These are phyloP conservation scores for Serinus canaria DNA, from an alignment of 2,113 vertebrate species.

Conservation along the genomic window DNA sequence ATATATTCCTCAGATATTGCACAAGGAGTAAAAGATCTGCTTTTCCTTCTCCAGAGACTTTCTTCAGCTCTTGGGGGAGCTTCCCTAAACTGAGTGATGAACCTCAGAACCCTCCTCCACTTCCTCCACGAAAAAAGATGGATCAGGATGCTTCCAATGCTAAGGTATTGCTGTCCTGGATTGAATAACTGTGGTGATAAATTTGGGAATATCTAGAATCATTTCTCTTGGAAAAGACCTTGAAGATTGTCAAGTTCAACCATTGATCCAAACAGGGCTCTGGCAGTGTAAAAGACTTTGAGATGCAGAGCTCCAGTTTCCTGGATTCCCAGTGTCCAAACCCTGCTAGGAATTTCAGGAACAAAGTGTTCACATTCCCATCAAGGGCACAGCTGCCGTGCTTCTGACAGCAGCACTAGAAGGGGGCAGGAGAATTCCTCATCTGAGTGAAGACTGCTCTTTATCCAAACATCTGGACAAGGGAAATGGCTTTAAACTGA, in stretches of 20 bases:
- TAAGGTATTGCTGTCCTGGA: constrained; percentile 50
- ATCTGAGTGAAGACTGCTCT: neutral
- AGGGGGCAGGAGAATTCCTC: neutral
- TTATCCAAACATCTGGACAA: neutral
- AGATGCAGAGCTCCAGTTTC: neutral
- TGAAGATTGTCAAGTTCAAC: neutral
- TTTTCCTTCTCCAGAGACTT: constrained; percentile 76
- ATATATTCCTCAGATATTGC: neutral
- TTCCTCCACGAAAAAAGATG: constrained; percentile 92
- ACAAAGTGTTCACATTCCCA: fast-evolving
- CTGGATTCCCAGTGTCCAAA: neutral
- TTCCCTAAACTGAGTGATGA: constrained; percentile 89
- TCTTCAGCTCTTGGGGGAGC: constrained; percentile 90
- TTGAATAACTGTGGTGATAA: neutral
- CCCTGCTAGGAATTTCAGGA: neutral
- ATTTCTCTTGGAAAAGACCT: neutral
- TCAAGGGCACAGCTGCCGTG: fast-evolving
- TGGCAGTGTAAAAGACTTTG: neutral
- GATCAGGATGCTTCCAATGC: constrained; percentile 80
- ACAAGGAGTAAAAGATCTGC: neutral
- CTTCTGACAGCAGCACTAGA: neutral
- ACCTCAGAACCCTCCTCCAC: constrained; percentile 86
- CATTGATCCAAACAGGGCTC: neutral
- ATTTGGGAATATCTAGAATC: neutral
- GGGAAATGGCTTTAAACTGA: neutral